phyloP scores from a whole-genome alignment of 2,113 vertebrate species.

The Propithecus coquereli region DNA sequence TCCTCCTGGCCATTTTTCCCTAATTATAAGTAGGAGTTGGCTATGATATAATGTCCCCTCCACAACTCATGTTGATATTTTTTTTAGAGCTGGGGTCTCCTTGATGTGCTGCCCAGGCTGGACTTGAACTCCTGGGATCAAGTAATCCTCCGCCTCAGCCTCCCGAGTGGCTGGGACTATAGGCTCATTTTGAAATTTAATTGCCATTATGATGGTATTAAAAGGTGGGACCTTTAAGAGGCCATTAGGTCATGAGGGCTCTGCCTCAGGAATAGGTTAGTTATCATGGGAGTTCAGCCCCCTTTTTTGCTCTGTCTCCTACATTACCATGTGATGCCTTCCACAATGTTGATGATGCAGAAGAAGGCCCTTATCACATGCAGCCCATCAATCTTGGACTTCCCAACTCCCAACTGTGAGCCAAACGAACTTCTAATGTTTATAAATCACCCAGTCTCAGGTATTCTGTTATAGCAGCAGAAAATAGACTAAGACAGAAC shows the following conservation, averaged over 20 bases:
- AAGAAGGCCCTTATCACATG: not conserved
- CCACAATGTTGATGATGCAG: no score
- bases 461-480: not conserved
- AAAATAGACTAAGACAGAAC: not conserved
- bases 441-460: not conserved
- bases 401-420: not conserved
- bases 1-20: not conserved
- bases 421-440: not conserved
- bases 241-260: not conserved
- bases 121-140: not conserved
- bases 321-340: not conserved
- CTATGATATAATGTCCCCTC: not conserved
- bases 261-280: not conserved
- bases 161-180: not conserved
- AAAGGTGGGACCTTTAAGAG: not conserved
- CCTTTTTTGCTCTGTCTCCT: not conserved
- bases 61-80: not conserved
- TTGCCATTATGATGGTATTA: not conserved
- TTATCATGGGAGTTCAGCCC: not conserved
- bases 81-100: not conserved
- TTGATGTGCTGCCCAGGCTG: not conserved
- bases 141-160: not conserved
- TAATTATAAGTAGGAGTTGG: not conserved
- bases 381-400: not conserved
- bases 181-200: not conserved